phyloP scores from a whole-genome alignment of 2,113 vertebrate genomes.

The Hippocampus zosterae region DNA sequence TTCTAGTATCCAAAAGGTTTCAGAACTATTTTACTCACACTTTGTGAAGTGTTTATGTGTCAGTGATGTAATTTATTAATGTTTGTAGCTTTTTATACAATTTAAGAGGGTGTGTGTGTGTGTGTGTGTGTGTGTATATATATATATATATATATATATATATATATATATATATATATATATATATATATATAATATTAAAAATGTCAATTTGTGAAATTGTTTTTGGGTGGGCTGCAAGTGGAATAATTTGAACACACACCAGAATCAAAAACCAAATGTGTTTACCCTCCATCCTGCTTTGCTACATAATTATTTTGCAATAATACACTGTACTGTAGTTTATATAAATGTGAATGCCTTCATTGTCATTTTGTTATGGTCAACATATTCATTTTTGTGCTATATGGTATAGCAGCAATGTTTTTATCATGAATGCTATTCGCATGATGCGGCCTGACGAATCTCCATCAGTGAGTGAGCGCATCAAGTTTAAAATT shows the following conservation, averaged over 20 bases:
- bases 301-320: not conserved
- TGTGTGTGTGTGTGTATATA: conserved; percentile 57
- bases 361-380: not conserved
- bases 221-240: conserved; percentile 45
- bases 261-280: not conserved
- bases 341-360: not conserved
- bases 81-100: conserved; percentile 99
- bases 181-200: conserved; percentile 73
- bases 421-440: not conserved
- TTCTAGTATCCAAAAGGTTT: conserved; percentile 87
- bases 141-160: conserved; percentile 76
- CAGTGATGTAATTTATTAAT: conserved; percentile 99
- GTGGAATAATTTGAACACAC: not conserved
- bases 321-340: not conserved
- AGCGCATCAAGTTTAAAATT: conserved; percentile 68
- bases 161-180: conserved; percentile 70
- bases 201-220: conserved; percentile 72
- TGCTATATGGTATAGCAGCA: not conserved
- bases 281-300: not conserved
- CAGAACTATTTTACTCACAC: conserved; percentile 96
- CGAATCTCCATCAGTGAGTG: not conserved
- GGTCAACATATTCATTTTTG: not conserved
- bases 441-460: too few relatives aligned
- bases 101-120: conserved; percentile 91
- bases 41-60: conserved; percentile 99